phyloP scores from a whole-genome alignment of 2,113 vertebrate genomes.

The Uria lomvia region DNA sequence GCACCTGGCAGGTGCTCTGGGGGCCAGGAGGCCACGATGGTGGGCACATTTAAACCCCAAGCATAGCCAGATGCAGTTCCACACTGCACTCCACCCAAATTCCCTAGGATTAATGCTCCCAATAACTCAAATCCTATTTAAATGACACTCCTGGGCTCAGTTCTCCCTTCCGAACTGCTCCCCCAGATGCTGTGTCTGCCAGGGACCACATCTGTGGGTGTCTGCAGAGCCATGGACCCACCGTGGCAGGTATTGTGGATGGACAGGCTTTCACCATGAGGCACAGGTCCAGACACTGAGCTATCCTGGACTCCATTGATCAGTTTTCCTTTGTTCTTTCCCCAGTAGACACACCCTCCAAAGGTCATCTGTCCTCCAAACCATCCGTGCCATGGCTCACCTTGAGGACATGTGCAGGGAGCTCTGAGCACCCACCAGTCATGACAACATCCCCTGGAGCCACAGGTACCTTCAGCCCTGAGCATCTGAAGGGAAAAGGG shows the following conservation, averaged over 20 bases:
- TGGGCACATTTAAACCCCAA: not conserved
- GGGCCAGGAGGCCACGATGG: accelerated
- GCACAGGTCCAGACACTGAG: not conserved
- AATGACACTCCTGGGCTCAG: not conserved
- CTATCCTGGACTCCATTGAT: not conserved
- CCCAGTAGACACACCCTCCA: not conserved
- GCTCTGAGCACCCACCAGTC: not conserved
- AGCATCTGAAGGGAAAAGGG: accelerated
- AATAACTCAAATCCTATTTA: not conserved
- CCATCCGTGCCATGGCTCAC: not conserved
- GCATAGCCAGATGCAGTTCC: not conserved
- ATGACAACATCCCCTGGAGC: accelerated
- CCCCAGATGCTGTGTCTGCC: not conserved
- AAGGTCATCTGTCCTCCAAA: not conserved
- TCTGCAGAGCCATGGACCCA: not conserved
- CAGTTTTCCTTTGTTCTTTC: not conserved
- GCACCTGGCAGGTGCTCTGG: not conserved
- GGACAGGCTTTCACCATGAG: not conserved
- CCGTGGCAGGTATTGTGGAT: accelerated
- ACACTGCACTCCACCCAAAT: not conserved
- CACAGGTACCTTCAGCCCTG: not conserved
- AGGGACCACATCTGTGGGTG: accelerated
- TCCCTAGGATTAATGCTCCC: not conserved
- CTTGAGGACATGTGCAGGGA: not conserved
- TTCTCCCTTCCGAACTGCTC: accelerated